Base-by-base conservation (phyloP, 2,797 vertebrate genomes). In the Gallinago solitaria region DNA sequence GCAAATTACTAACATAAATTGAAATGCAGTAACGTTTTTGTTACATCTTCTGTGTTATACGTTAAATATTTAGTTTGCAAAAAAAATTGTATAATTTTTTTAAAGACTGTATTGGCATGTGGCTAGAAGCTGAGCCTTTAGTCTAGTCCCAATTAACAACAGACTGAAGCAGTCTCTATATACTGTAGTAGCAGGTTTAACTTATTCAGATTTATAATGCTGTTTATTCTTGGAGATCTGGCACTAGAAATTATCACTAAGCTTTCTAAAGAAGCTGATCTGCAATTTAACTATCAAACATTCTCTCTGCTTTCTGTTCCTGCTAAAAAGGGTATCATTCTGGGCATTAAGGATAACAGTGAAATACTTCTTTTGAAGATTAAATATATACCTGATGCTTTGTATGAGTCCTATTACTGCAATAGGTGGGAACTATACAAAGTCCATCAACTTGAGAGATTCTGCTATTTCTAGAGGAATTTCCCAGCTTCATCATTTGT, bases 11-110 rank as follows among this genome's bases (percentile, higher is more conserved):
- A 95, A 95, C 83, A 75, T 92, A 92, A 94, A 88, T 78, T 64
- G 78, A 93, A 95, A 97, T 95, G 81, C 95, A 96, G 90, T 96
- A 91, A 94, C 94, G 51, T 97, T 97, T 89, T 93, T 90, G 89
- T 94, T 97, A 92, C 90, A 90, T 97, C 85, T 94, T 95, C 93
- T 90, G n/a, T 90, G 73, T 97, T 97, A 96, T 77, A 97, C 95
- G 93, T 78, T 83, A 97, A 96, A 97, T 97, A 96, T 50, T 95
- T 97, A 92, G 90, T 98, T 97, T 97, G 92, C 91, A 96, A 96
- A 97, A 97, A 87, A 95, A 89, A 16, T 85, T 90, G 83, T 97
- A 74, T 96, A 53, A 92, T 95, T 95, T 97, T 97, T 98, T 97
- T 85, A 35, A 95, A 96, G 91, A 83, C 94, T 94, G 45, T 97